These are phyloP conservation scores for Holothuria scabra DNA, from an alignment of 53 echinoderm and acorn worm species.

Conservation along the genomic window DNA sequence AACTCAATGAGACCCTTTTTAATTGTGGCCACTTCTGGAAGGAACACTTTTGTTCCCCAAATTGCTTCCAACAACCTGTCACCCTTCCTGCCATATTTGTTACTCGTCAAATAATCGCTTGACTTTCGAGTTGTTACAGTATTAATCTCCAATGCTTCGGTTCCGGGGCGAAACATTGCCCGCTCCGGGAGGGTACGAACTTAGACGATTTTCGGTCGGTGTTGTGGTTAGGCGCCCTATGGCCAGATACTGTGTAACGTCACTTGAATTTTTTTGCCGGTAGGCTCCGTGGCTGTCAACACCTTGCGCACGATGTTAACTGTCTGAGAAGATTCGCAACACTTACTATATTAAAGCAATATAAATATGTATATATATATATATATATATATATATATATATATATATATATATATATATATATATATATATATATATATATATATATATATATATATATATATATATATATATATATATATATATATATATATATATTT, in stretches of 20 bases:
- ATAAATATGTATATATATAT: too few relatives aligned
- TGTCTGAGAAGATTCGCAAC: too few relatives aligned
- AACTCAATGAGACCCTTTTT: too few relatives aligned
- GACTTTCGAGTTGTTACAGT: constrained; percentile 11
- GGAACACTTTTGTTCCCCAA: constrained; percentile 34
- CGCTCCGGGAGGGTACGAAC: constrained; percentile 30
- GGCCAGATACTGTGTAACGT: constrained; percentile 1
- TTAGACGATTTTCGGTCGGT: constrained; percentile 5
- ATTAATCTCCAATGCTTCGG: constrained; percentile 12
- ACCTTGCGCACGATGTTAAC: neutral
- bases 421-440: too few relatives aligned
- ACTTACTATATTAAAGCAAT: too few relatives aligned
- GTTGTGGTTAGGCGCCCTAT: constrained; percentile 35
- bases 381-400: too few relatives aligned
- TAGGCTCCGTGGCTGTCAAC: constrained; percentile 7
- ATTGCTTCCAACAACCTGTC: constrained; percentile 43
- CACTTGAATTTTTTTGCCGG: constrained; percentile 26
- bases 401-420: too few relatives aligned
- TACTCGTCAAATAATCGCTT: constrained; percentile 6
- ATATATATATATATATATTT: too few relatives aligned
- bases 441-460: too few relatives aligned
- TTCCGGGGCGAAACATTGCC: constrained; percentile 42
- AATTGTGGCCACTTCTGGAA: constrained; percentile 31
- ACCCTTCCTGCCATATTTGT: constrained; percentile 14
- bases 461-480: too few relatives aligned